Evolutionary conservation across 2,888 invertebrate genomes (phyloP), one percentile per base, ranked within the genome.

Genomic region (Drosophila rellima): DNA sequence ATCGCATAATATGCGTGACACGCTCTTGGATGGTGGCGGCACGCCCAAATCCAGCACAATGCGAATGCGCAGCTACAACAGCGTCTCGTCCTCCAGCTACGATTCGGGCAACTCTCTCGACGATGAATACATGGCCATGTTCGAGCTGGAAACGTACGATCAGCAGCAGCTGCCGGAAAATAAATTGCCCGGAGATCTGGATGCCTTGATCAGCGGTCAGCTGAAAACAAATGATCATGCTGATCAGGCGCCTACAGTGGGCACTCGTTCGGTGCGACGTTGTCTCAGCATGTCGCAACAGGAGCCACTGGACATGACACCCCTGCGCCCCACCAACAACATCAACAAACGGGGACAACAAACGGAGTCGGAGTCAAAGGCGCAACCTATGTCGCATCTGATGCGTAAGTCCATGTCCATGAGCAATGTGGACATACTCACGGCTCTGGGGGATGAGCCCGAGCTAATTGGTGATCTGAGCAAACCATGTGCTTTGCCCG

Each of bases 401-500:
- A 84, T 95, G 47, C 93, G 95, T 70, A 93, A 96, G 48, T 95
- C 95, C 7, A 93, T 95, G 71, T 97, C 97, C 0, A 96, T 97
- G 81, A 96, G 96, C 47, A 97, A 97, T 88, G 95, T 95, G 0
- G 90, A 92, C 31, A 95, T 96, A 17, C 95, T 95, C 94, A 94
- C 94, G 8, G 96, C 96, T 0, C 92, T 96, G 64, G 95, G 95
- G 17, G 88, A 81, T 52, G 95, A 96, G 70, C 95, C 96, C 0
- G 95, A 96, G 89, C 93, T 98, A 3, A 97, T 97, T 54, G 98
- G 97, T 0, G 98, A 98, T 91, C 97, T 96, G 91, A 95, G 95
- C 26, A 95, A 94, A 67, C 94, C 95, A 0, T 97, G 95, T 87
- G 94, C 94, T 0, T 91, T 98, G 48, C 98, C 98, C 0, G 92